Evolutionary conservation across 2,113 vertebrate species (phyloP).

Genomic region (Orycteropus afer): DNA sequence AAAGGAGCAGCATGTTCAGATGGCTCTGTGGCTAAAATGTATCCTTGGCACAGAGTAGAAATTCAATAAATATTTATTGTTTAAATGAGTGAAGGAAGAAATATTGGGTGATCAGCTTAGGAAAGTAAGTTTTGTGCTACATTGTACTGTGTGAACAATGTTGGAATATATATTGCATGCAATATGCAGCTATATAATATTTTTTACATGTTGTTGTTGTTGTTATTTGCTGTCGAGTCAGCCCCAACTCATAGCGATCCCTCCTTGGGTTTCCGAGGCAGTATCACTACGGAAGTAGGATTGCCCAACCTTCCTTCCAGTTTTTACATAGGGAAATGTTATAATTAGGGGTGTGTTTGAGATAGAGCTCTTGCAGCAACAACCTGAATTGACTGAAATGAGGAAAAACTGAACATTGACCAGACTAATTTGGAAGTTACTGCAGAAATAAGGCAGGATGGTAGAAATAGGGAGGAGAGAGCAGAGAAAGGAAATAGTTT

Average conservation of each 20-base stretch:
- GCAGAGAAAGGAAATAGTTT: not conserved
- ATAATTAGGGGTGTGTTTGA: not conserved
- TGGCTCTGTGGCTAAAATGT: not conserved
- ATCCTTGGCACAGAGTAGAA: not conserved
- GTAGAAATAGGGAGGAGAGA: constrained; percentile 1
- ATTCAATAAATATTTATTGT: not conserved
- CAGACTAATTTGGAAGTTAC: not conserved
- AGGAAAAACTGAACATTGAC: not conserved
- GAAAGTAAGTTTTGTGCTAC: not conserved
- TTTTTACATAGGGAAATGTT: not conserved
- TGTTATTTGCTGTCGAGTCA: too few species aligned
- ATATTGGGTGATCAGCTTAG: not conserved
- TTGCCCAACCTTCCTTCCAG: too few species aligned
- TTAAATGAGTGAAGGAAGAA: not conserved
- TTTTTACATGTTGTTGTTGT: too few species aligned
- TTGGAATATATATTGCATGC: not conserved
- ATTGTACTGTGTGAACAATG: not conserved
- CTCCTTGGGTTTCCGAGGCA: too few species aligned
- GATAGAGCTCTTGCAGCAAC: not conserved
- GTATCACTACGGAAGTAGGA: too few species aligned
- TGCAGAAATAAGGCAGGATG: not conserved
- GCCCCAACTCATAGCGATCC: too few species aligned
- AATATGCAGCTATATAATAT: not conserved
- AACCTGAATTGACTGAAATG: not conserved
- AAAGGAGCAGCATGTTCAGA: not conserved